A percentile compares a stretch with the other conserved stretches of the same genome.
These are phyloP conservation scores for Magallana gigas DNA, from an alignment of 1,140 invertebrate genomes.

Conservation along the genomic window DNA sequence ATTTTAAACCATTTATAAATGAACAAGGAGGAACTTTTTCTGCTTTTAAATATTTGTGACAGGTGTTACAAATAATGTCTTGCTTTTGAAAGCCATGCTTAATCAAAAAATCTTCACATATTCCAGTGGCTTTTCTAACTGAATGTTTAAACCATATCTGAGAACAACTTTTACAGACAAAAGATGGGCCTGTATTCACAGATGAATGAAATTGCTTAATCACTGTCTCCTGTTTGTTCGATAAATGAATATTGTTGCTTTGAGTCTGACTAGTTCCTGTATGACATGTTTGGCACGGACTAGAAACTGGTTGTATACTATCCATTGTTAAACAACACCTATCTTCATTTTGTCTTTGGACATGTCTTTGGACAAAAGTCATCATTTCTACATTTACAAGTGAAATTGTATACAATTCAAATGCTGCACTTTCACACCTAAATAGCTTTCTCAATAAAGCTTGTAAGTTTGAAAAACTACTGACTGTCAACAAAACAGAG, in stretches of 20 bases:
- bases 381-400: slow-evolving; percentile 3
- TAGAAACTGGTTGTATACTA: background rate
- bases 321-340: slow-evolving; percentile 9
- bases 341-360: slow-evolving; percentile 7
- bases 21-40: slow-evolving; percentile 48
- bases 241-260: background rate
- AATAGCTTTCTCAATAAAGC: slow-evolving; percentile 6
- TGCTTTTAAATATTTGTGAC: slow-evolving; percentile 45
- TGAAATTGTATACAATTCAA: slow-evolving; percentile 14
- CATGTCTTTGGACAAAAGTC: background rate
- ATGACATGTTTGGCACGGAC: background rate
- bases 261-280: background rate
- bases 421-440: slow-evolving; percentile 1
- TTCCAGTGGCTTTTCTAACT: slow-evolving; percentile 6
- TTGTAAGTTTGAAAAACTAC: slow-evolving; percentile 5
- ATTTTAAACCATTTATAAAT: slow-evolving; percentile 48
- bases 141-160: slow-evolving; percentile 23
- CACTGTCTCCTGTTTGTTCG: background rate
- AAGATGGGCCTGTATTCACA: slow-evolving; percentile 26
- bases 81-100: slow-evolving; percentile 19
- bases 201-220: slow-evolving; percentile 6
- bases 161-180: slow-evolving; percentile 26
- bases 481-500: slow-evolving; percentile 4
- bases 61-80: slow-evolving; percentile 54
- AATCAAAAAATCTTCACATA: slow-evolving; percentile 13